Conservation (phyloP, 2,113 vertebrate species). For the Ifrita kowaldi region DNA sequence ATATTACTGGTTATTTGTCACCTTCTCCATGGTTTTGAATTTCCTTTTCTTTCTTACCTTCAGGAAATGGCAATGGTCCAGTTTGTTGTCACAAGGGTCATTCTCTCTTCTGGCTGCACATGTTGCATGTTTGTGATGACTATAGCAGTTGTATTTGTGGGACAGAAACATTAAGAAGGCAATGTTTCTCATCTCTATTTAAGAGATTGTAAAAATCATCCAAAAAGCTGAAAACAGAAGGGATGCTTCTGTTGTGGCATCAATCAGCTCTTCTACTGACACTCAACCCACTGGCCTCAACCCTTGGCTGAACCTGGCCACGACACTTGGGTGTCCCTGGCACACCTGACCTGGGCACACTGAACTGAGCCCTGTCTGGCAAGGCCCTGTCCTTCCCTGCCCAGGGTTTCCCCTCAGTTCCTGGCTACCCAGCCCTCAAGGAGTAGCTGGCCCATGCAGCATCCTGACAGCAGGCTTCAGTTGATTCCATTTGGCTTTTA, state of each 20-base stretch:
- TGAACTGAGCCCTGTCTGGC: not conserved
- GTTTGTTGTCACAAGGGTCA: not conserved
- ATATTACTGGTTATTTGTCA: not conserved
- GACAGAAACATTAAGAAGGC: not conserved
- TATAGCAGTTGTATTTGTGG: not conserved
- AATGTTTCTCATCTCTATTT: not conserved
- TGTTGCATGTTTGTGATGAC: not conserved
- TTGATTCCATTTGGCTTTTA: not conserved
- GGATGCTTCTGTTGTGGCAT: not conserved
- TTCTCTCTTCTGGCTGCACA: not conserved
- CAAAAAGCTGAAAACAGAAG: not conserved
- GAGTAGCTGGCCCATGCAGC: not conserved
- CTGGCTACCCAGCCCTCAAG: not conserved
- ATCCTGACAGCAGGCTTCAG: not conserved
- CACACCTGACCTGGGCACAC: not conserved
- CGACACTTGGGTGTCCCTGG: rapidly evolving
- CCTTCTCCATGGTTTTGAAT: not conserved
- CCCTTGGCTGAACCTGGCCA: not conserved
- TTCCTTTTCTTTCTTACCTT: not conserved
- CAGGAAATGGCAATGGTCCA: not conserved
- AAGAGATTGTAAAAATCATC: not conserved
- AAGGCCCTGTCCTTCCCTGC: not conserved
- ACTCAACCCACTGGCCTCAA: not conserved
- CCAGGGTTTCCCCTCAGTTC: rapidly evolving
- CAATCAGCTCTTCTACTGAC: not conserved